These are phyloP conservation scores for Cheilosia urbana DNA, from an alignment of 2,888 invertebrate genomes.

Conservation along the genomic window DNA sequence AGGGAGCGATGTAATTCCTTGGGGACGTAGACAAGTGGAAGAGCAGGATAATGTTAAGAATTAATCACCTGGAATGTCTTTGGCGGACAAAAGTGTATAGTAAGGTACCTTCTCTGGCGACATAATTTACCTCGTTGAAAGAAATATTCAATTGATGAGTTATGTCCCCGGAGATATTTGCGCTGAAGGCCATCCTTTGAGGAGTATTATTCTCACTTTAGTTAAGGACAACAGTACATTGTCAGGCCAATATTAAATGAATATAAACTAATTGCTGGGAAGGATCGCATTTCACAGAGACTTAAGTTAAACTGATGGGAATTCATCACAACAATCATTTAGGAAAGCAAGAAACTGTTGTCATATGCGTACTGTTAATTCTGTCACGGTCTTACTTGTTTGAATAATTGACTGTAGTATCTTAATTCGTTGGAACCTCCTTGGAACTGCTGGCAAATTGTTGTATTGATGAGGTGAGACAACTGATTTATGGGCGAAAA, in stretches of 20 bases:
- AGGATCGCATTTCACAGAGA: no score
- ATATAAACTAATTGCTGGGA: no score
- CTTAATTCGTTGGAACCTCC: accelerated
- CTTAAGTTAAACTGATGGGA: no score
- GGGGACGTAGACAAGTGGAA: slow-evolving; percentile 61
- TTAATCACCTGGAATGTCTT: slow-evolving; percentile 69
- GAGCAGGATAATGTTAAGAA: slow-evolving; percentile 65
- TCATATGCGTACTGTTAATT: no score
- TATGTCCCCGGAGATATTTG: slow-evolving; percentile 14
- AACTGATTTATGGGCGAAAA: no score
- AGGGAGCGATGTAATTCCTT: slow-evolving; percentile 33
- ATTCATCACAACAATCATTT: no score
- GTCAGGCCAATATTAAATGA: not conserved
- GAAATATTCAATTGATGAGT: slow-evolving; percentile 50
- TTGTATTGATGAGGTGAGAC: no score
- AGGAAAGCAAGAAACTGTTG: no score
- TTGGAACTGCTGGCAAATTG: no score
- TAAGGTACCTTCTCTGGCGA: not conserved
- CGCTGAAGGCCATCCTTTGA: not conserved
- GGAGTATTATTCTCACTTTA: not conserved
- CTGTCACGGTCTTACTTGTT: no score
- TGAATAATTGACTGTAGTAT: no score
- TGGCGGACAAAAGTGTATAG: slow-evolving; percentile 28
- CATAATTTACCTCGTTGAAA: slow-evolving; percentile 35
- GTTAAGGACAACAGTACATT: not conserved